These are phyloP conservation scores for Antheraea mylitta DNA, from an alignment of 1,140 invertebrate genomes.

Conservation along the genomic window DNA sequence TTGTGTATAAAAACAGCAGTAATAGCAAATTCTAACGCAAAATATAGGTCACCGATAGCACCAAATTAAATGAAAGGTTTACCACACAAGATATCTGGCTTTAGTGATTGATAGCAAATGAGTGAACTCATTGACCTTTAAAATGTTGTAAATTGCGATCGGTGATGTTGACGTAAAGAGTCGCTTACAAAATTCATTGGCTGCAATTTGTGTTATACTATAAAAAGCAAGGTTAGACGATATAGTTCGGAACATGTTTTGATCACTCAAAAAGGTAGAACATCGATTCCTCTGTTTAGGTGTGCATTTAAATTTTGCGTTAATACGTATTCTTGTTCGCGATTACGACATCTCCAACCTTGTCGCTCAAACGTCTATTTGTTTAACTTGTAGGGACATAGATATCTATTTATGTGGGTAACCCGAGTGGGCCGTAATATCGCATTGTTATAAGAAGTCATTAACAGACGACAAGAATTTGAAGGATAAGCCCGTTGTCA, in stretches of 20 bases:
- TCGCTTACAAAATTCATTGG: slow-evolving; percentile 10
- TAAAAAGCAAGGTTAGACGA: slow-evolving; percentile 9
- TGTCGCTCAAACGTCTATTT: slow-evolving; percentile 43
- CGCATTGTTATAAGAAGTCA: slow-evolving; percentile 44
- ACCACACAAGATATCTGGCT: not conserved
- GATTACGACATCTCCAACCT: slow-evolving; percentile 57
- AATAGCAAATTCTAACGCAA: not conserved
- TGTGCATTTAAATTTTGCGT: slow-evolving; percentile 11
- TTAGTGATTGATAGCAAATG: not conserved
- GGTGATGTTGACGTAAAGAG: slow-evolving; percentile 10
- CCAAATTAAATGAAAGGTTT: not conserved
- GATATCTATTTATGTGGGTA: slow-evolving; percentile 50
- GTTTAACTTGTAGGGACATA: slow-evolving; percentile 51
- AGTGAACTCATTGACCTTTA: slow-evolving; percentile 13
- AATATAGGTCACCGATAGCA: not conserved
- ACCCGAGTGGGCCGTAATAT: slow-evolving; percentile 51
- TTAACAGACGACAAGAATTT: slow-evolving; percentile 31
- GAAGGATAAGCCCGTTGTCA: slow-evolving; percentile 28
- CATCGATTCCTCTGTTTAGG: not conserved
- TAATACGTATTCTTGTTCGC: slow-evolving; percentile 20
- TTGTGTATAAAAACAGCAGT: not conserved
- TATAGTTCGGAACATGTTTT: not conserved
- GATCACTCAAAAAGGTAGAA: not conserved
- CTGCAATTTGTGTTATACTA: not conserved
- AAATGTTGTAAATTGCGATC: slow-evolving; percentile 13